These are phyloP conservation scores for Drosophila mojavensis DNA, from an alignment of 1,140 invertebrate genomes.

Conservation along the genomic window DNA sequence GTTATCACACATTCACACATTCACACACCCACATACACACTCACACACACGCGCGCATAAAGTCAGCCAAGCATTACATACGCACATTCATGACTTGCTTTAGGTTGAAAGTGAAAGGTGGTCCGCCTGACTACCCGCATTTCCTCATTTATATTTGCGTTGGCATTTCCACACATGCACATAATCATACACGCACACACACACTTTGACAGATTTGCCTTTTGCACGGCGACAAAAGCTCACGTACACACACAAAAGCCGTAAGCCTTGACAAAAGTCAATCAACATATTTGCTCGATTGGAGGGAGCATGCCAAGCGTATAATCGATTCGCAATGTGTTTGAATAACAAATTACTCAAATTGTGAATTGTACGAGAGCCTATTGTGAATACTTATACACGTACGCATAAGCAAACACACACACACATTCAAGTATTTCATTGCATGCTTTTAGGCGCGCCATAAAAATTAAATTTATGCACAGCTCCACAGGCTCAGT, in stretches of 20 bases:
- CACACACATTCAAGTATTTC: slow-evolving; percentile 3
- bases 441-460: slow-evolving; percentile 44
- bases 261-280: slow-evolving; percentile 78
- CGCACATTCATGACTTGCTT: slow-evolving; percentile 35
- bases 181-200: slow-evolving; percentile 32
- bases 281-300: slow-evolving; percentile 81
- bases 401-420: slow-evolving; percentile 15
- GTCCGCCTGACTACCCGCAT: slow-evolving; percentile 44
- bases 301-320: slow-evolving; percentile 73
- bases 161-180: slow-evolving; percentile 58
- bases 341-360: slow-evolving; percentile 81
- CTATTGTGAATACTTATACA: slow-evolving; percentile 53
- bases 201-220: slow-evolving; percentile 28
- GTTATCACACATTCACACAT: slow-evolving; percentile 61
- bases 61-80: slow-evolving; percentile 55
- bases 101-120: slow-evolving; percentile 51
- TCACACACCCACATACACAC: slow-evolving; percentile 9
- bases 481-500: slow-evolving; percentile 39
- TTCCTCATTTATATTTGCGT: slow-evolving; percentile 78
- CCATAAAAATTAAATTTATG: slow-evolving; percentile 64
- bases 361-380: slow-evolving; percentile 69
- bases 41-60: slow-evolving; percentile 32
- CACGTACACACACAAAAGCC: slow-evolving; percentile 18
- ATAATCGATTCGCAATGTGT: slow-evolving; percentile 82
- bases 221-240: slow-evolving; percentile 41